Percentiles rank a stretch among this genome's conserved stretches.
Evolutionary conservation across 2,797 vertebrate species (phyloP).

Genomic region (Vireo griseus): DNA sequence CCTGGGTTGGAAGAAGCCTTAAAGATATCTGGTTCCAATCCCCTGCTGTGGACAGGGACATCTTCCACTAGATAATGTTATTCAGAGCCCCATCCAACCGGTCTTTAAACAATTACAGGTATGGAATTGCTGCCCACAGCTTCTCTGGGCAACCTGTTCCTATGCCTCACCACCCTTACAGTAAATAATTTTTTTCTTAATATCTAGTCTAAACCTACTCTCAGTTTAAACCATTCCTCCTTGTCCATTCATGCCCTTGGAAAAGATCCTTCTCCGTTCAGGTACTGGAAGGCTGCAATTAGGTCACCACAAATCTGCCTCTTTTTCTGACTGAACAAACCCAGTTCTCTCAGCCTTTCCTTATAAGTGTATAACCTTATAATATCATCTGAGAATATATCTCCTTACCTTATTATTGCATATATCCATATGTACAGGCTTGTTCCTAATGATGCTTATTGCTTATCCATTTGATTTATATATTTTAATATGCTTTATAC

Average conservation of each 20-base stretch:
- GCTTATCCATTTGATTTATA: conserved; percentile 21
- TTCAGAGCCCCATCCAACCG: not conserved
- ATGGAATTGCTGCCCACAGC: not conserved
- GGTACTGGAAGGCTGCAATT: not conserved
- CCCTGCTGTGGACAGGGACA: not conserved
- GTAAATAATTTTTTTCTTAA: not conserved
- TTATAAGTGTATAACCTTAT: not conserved
- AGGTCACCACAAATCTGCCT: not conserved
- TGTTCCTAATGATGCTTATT: conserved; percentile 49
- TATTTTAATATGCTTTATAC: not conserved
- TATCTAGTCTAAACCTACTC: not conserved
- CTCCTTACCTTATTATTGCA: conserved; percentile 48
- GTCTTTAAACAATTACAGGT: not conserved
- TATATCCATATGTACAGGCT: conserved; percentile 41
- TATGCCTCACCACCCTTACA: not conserved
- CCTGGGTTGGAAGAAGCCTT: not conserved
- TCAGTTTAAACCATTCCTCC: not conserved
- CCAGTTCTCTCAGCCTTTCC: not conserved
- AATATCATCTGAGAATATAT: conserved; percentile 39
- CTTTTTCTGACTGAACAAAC: not conserved
- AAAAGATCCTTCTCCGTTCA: not conserved
- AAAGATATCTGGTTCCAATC: not conserved
- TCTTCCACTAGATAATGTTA: not conserved
- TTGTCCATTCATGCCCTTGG: not conserved
- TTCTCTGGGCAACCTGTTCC: not conserved